Conservation (phyloP, 2,888 invertebrate genomes). For the Drosophila austrosaltans region DNA sequence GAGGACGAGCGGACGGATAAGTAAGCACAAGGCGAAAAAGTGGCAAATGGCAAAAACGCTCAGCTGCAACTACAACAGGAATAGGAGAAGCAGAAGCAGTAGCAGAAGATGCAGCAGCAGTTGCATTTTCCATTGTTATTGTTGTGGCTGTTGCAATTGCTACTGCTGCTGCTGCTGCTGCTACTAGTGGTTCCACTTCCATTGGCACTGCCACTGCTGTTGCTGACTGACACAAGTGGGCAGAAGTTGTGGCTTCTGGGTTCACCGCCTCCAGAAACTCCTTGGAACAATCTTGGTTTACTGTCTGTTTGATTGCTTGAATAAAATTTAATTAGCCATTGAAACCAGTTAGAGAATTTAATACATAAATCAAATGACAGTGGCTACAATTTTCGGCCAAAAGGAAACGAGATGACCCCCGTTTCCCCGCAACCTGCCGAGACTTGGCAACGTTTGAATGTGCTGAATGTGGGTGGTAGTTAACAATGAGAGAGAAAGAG, state of each 20-base stretch:
- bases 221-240: conserved; percentile 34
- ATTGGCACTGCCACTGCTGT: conserved; percentile 15
- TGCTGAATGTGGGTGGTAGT: too few species aligned
- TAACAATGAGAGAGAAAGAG: too few species aligned
- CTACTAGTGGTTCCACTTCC: conserved; percentile 9
- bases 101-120: conserved; percentile 18
- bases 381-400: conserved; percentile 23
- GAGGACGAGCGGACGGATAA: neutral
- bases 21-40: conserved; percentile 17
- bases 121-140: conserved; percentile 18
- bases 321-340: conserved; percentile 53
- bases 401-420: conserved; percentile 17
- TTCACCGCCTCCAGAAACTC: conserved; percentile 15
- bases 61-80: neutral
- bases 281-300: conserved; percentile 4
- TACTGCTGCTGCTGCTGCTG: conserved; percentile 37
- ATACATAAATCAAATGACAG: conserved; percentile 56
- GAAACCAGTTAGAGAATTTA: conserved; percentile 37
- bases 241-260: conserved; percentile 17
- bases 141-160: conserved; percentile 25
- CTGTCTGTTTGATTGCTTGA: conserved; percentile 45
- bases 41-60: conserved; percentile 37
- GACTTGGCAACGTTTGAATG: too few species aligned
- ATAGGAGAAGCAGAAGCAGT: conserved; percentile 22
- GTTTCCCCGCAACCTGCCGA: neutral